These are phyloP conservation scores for Orius insidiosus DNA, from an alignment of 1,140 invertebrate species.

Conservation along the genomic window DNA sequence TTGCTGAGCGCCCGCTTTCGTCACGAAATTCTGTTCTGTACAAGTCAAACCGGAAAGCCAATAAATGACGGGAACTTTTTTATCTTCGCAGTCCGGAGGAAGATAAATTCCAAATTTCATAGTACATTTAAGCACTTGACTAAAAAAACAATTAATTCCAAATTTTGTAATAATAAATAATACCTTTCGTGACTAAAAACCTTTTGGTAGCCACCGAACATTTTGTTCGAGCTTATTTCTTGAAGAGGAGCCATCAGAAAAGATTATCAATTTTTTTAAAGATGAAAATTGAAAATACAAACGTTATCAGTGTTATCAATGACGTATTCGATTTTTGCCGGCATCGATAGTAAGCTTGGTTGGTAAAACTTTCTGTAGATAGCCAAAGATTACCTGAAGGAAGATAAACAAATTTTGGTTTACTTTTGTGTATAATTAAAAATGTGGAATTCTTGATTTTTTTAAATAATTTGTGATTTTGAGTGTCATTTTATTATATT, in stretches of 20 bases:
- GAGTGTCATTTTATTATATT: not conserved
- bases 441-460: no score
- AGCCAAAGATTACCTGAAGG: no score
- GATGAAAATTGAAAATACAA: no score
- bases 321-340: no score
- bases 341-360: no score
- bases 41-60: conserved; percentile 90
- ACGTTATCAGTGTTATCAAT: no score
- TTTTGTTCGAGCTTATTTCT: conserved; percentile 47
- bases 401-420: no score
- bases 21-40: conserved; percentile 90
- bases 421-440: no score
- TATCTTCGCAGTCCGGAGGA: conserved; percentile 54
- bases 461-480: not conserved
- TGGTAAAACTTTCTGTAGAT: no score
- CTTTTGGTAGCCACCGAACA: conserved; percentile 69
- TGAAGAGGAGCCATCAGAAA: conserved; percentile 13
- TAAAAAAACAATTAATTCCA: conserved; percentile 25
- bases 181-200: conserved; percentile 68
- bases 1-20: conserved; percentile 84
- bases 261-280: no score
- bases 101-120: conserved; percentile 90
- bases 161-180: not conserved
- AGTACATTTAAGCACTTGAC: conserved; percentile 59
- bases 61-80: conserved; percentile 64